Base-by-base conservation (phyloP, 2,113 vertebrate genomes). In the Marmota flaviventris region DNA sequence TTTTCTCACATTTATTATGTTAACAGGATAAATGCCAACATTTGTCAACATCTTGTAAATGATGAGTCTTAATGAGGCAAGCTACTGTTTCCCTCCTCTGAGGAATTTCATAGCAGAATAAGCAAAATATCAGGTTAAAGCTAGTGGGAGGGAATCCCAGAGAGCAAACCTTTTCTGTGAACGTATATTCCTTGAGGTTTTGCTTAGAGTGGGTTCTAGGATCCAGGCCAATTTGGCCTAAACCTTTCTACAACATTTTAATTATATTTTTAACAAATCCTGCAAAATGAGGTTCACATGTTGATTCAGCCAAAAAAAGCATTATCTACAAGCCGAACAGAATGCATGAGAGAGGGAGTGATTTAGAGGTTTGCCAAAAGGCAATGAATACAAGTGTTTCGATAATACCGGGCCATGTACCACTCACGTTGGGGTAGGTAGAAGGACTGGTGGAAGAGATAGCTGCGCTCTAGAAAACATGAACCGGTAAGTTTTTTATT, bases 21-120 rank as follows among this genome's bases (percentile, higher is more conserved):
- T 98, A 98, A 99, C 98, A 99, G 98, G 98, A 98, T 99, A 99
- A 99, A 99, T 98, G 98, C 98, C 98, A 99, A 93, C 97, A 81
- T 99, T 99, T 98, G 98, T 99, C 98, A 99, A 98, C 98, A 99
- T 98, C 98, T 98, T 98, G 98, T 99, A 99, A 98, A 99, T 99
- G 98, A 99, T 99, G 98, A 98, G 98, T 96, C 98, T 99, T 99
- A 99, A 99, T 99, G 98, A 99, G 98, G 98, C 98, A 98, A 98
- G 98, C 98, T 98, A 98, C 97, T 98, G 96, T 98, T 98, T 98
- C 97, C 97, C 98, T 98, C 98, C 98, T 98, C 98, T 93, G 98
- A 99, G 98, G 97, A 98, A 98, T 98, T 96, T 98, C 97, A 94
- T 98, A 98, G 98, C 98, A 98, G 98, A 98, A 98, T 98, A 98